Evolutionary conservation across 1,140 invertebrate genomes (phyloP).

Genomic region (Lucilia sericata): DNA sequence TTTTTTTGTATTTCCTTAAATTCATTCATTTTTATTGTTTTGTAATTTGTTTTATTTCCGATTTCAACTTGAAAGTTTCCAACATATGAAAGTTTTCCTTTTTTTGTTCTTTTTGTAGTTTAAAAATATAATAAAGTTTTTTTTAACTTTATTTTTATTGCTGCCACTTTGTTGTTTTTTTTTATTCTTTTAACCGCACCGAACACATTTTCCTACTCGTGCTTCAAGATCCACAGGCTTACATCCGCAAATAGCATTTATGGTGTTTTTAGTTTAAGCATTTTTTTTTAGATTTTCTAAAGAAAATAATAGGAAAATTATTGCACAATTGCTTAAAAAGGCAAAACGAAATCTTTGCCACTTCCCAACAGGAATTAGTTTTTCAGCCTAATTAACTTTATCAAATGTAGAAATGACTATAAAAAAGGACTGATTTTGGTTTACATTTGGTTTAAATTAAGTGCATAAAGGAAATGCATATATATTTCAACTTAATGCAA

Average conservation of each 20-base stretch:
- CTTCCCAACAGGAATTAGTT: not conserved
- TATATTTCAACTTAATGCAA: too few relatives aligned
- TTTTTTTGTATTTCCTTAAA: not conserved
- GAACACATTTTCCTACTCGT: not conserved
- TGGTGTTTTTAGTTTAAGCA: not conserved
- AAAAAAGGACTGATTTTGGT: not conserved
- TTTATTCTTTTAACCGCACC: not conserved
- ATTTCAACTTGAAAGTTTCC: not conserved
- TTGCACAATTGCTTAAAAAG: too few relatives aligned
- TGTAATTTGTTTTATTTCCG: not conserved
- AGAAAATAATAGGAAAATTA: too few relatives aligned
- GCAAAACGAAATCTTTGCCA: too few relatives aligned
- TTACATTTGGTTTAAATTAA: too few relatives aligned
- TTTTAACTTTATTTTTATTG: too few relatives aligned
- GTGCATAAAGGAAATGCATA: too few relatives aligned
- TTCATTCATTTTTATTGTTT: slow-evolving; percentile 12
- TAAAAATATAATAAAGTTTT: too few relatives aligned
- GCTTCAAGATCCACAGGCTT: not conserved
- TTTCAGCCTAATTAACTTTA: not conserved
- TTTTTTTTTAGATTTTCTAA: too few relatives aligned
- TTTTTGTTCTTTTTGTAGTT: too few relatives aligned
- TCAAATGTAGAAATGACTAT: not conserved
- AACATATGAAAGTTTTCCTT: too few relatives aligned
- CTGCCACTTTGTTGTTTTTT: not conserved
- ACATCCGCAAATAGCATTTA: not conserved